Evolutionary conservation across 2,113 vertebrate genomes (phyloP).

Genomic region (Cottus gobio): DNA sequence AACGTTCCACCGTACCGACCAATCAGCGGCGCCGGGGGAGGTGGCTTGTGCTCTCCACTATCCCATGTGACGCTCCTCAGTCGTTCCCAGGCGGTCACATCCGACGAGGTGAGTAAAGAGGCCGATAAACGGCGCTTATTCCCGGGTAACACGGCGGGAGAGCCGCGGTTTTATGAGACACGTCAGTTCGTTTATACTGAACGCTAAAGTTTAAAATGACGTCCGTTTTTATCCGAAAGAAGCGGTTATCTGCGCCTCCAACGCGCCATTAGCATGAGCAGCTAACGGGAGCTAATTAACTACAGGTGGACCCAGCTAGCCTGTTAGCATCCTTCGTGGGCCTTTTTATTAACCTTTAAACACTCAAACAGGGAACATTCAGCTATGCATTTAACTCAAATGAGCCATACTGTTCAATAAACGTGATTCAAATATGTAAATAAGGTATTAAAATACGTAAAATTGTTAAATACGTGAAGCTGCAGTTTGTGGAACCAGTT

Average conservation of each 20-base stretch:
- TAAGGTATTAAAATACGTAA: too few species aligned
- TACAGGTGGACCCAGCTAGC: slow-evolving; percentile 55
- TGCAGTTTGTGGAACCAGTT: too few species aligned
- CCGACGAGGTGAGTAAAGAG: slow-evolving; percentile 67
- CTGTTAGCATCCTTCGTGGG: slow-evolving; percentile 6
- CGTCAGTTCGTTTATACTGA: fast-evolving
- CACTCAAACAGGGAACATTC: too few species aligned
- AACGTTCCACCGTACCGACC: background rate
- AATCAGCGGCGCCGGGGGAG: slow-evolving; percentile 28
- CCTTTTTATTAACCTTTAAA: background rate
- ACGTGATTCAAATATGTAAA: too few species aligned
- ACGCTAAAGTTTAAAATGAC: fast-evolving
- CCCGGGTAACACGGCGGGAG: fast-evolving
- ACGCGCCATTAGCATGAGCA: slow-evolving; percentile 31
- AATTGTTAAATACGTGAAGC: too few species aligned
- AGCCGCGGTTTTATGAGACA: fast-evolving
- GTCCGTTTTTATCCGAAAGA: background rate
- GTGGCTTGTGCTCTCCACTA: background rate
- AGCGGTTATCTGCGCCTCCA: background rate
- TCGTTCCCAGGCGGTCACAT: slow-evolving; percentile 68
- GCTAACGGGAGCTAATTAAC: slow-evolving; percentile 63
- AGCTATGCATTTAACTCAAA: too few species aligned
- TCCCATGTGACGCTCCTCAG: slow-evolving; percentile 68
- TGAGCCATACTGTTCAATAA: too few species aligned
- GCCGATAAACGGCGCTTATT: slow-evolving; percentile 20